Evolutionary conservation across 1,140 invertebrate species (phyloP), one percentile per base, ranked within the genome.

Genomic region (Eubasilissa regina): DNA sequence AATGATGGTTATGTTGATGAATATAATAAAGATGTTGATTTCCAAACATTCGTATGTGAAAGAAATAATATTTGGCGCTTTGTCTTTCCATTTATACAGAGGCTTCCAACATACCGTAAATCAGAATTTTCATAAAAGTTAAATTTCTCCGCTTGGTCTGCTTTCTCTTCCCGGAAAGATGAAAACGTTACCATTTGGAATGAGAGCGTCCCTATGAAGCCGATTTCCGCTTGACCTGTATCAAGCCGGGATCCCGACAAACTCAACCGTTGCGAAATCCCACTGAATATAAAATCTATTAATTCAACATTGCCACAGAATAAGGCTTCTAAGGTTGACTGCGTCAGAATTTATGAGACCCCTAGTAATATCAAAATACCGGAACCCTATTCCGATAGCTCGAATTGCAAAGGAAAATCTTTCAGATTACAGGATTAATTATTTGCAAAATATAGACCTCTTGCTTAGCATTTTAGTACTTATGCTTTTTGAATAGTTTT

Each of bases 241-340:
- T 21, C 17, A 58, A 11, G 55, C 55, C 17, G 17, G 55, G 17
- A 53, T 12, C 12, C 6, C 53, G 7, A 60, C 13, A 17, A 15
- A 58, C 19, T 53, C 53, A 19, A 25, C 60, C 35, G 35, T 13
- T 25, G 4, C 19, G 19, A 25, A 64, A 15, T 19, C 19, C 19
- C 19, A 11, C 60, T 64, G 60, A 13, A 64, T 43, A 44, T 43
- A 64, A 64, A 64, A 64, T 25, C 60, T 64, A 64, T 64, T 25
- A 43, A 64, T 64, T 35, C 7, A 35, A 35, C 55, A 25, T 25
- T 25, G 25, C 60, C 60, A 43, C 25, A 3, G 60, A 64, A 64
- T 64, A 35, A 64, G 25, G 60, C 60, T 25, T 43, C 35, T 21
- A 43, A 64, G 35, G 60, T 64, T 64, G 25, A 64, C 60, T 64